Evolutionary conservation across 2,113 vertebrate species (phyloP).

Genomic region (Pitta sordida): DNA sequence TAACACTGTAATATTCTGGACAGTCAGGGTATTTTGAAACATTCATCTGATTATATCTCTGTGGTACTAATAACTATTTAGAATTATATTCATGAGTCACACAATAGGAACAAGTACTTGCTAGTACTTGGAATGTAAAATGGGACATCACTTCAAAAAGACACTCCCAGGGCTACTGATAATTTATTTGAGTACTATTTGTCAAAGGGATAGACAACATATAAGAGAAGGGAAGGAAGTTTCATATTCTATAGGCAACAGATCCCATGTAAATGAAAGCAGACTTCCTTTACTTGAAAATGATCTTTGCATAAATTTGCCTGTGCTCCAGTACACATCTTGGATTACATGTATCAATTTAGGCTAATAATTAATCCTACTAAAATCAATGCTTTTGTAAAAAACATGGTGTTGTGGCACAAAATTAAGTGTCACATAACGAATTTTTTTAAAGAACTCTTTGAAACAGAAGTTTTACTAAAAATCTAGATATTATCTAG

Average conservation of each 20-base stretch:
- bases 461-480: not conserved
- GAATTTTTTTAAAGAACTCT: not conserved
- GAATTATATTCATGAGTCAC: not conserved
- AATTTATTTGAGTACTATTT: not conserved
- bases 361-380: not conserved
- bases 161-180: not conserved
- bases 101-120: not conserved
- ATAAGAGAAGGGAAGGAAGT: not conserved
- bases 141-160: not conserved
- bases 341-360: not conserved
- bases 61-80: not conserved
- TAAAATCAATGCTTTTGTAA: not conserved
- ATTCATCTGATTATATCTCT: not conserved
- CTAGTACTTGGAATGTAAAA: not conserved
- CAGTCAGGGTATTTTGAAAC: not conserved
- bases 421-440: not conserved
- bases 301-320: not conserved
- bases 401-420: not conserved
- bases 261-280: not conserved
- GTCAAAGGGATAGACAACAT: not conserved
- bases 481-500: not conserved
- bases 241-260: not conserved
- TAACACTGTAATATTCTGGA: not conserved
- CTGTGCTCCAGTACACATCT: not conserved
- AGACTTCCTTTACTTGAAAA: not conserved